These are phyloP conservation scores for Mus caroli DNA, from an alignment of 2,797 vertebrate species.

Conservation along the genomic window DNA sequence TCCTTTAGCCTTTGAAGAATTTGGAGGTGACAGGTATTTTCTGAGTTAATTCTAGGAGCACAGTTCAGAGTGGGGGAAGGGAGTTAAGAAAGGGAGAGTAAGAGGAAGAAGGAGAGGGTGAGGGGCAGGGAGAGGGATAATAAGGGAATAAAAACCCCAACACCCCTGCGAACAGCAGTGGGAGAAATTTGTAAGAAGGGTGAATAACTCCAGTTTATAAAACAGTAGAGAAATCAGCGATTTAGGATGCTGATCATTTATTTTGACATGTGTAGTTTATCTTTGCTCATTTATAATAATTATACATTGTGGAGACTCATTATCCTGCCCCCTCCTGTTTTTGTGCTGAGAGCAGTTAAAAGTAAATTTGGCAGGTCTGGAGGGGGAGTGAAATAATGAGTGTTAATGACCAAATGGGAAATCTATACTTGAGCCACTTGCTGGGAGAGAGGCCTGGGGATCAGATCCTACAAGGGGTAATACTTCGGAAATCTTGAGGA, in stretches of 20 bases:
- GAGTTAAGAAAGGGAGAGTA: not conserved
- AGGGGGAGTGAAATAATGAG: conserved; percentile 56
- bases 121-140: not conserved
- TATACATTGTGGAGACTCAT: conserved; percentile 77
- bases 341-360: conserved; percentile 73
- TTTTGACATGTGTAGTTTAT: conserved; percentile 83
- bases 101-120: no score
- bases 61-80: not conserved
- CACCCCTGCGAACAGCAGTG: conserved; percentile 10
- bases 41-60: conserved; percentile 59
- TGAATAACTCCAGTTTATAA: conserved; percentile 76
- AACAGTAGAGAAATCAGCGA: conserved; percentile 73
- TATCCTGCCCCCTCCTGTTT: conserved; percentile 70
- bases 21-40: conserved; percentile 55
- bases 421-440: not conserved
- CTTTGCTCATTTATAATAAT: conserved; percentile 83
- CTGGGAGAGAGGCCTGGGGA: not conserved
- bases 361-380: conserved; percentile 70
- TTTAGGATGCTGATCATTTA: conserved; percentile 73
- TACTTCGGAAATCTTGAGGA: conserved; percentile 11
- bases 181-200: conserved; percentile 67
- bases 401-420: conserved; percentile 75
- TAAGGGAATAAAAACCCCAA: not conserved
- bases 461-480: not conserved
- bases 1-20: conserved; percentile 67